Base-by-base conservation (phyloP, 2,888 invertebrate species). In the Villa cingulata region DNA sequence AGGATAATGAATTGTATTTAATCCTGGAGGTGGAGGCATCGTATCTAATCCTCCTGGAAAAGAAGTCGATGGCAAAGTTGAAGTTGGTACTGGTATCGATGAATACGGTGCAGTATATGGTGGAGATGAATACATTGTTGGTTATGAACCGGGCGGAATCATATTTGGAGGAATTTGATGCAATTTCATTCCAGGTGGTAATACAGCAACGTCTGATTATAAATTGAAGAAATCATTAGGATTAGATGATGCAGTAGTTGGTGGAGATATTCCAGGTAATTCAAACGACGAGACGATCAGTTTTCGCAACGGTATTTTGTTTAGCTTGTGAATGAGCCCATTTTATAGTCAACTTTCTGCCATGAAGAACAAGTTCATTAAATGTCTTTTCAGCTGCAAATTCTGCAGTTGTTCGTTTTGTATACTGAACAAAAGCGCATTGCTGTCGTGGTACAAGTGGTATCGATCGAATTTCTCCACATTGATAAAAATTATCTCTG, bases 391-490 rank as follows among this genome's bases (percentile, higher is more conserved):
- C 94, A 0, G 94, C 92, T 0, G 97, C 97, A 54, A 84, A 74
- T 68, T 98, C 98, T 0, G 97, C 90, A 0, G 95, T 84, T 43
- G 76, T 74, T 48, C 98, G 75, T 7, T 85, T 83, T 0, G 96
- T 95, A 67, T 91, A 98, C 63, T 96, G 95, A 3, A 98, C 86
- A 65, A 98, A 98, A 1, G 95, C 94, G 72, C 97, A 97, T 61
- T 89, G 89, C 57, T 97, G 95, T 54, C 91, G 81, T 0, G 86
- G 82, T 10, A 97, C 90, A 57, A 97, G 73, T 12, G 92, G 92
- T 18, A 98, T 78, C 1, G 87, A 86, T 56, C 98, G 80, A 51
- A 99, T 94, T 70, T 98, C 98, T 16, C 98, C 98, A 70, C 86
- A 97, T 65, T 98, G 97, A 70, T 98, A 98, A 70, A 98, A 98